Percentiles rank a stretch among this genome's conserved stretches.
phyloP scores from a whole-genome alignment of 2,113 vertebrate species.

The Herpetotheres cachinnans region DNA sequence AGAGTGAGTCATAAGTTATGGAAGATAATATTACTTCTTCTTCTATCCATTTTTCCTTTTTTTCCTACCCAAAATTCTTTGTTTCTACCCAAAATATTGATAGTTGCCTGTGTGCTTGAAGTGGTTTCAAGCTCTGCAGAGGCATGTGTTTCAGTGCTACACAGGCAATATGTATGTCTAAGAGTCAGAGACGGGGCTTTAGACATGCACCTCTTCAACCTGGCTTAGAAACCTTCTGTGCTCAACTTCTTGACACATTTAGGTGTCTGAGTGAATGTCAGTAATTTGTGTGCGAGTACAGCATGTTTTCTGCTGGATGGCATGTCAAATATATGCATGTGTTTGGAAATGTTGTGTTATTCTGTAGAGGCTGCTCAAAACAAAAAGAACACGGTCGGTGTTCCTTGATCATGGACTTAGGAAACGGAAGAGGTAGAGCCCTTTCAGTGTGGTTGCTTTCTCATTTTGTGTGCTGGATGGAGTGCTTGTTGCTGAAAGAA shows the following conservation, averaged over 20 bases:
- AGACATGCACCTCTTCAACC: not conserved
- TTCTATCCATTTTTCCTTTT: not conserved
- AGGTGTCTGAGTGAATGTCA: not conserved
- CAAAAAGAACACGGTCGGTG: not conserved
- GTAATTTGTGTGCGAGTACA: not conserved
- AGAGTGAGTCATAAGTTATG: not conserved
- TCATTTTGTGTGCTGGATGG: not conserved
- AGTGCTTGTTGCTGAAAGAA: not conserved
- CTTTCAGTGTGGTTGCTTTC: not conserved
- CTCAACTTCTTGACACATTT: not conserved
- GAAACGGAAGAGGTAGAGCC: not conserved
- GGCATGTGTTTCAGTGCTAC: not conserved
- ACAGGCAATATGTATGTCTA: not conserved
- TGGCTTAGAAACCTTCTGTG: not conserved
- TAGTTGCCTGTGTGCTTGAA: not conserved
- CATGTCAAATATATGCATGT: not conserved
- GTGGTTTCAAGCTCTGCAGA: not conserved
- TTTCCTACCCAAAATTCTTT: not conserved
- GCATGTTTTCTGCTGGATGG: not conserved
- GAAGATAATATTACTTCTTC: not conserved
- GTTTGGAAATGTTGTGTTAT: not conserved
- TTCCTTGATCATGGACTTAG: not conserved
- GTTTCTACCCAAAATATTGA: not conserved
- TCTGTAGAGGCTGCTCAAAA: not conserved
- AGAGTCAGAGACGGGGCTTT: not conserved